Evolutionary conservation across 2,888 invertebrate genomes (phyloP).

Genomic region (Chironomus tentans): DNA sequence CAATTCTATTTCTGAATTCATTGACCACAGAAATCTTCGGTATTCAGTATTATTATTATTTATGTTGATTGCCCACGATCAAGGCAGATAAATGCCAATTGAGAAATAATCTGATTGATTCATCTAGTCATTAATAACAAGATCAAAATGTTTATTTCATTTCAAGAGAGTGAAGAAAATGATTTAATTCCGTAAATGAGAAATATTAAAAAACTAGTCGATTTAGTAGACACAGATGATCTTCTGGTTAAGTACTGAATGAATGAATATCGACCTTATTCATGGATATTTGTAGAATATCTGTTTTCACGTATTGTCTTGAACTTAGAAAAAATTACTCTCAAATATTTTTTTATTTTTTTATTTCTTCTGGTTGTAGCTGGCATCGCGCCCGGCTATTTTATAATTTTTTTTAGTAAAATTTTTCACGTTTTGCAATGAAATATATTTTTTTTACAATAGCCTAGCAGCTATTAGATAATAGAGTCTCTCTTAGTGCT

Average conservation of each 20-base stretch:
- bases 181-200: neutral
- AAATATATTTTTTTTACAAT: neutral
- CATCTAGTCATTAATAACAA: no score
- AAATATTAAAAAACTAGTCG: no score
- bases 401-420: neutral
- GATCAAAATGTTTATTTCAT: neutral
- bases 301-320: neutral
- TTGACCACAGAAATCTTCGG: no score
- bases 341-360: no score
- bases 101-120: no score
- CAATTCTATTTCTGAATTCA: no score
- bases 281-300: neutral
- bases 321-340: neutral
- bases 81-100: no score
- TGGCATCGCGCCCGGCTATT: neutral
- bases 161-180: neutral
- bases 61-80: no score
- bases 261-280: no score
- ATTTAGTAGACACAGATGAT: no score
- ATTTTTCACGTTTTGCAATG: neutral
- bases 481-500: neutral
- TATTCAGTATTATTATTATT: no score
- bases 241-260: no score
- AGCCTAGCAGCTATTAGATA: neutral
- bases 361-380: neutral